A percentile compares a stretch with the other conserved stretches of the same genome.
phyloP scores from a whole-genome alignment of 2,797 vertebrate species.

The Danio choprae region DNA sequence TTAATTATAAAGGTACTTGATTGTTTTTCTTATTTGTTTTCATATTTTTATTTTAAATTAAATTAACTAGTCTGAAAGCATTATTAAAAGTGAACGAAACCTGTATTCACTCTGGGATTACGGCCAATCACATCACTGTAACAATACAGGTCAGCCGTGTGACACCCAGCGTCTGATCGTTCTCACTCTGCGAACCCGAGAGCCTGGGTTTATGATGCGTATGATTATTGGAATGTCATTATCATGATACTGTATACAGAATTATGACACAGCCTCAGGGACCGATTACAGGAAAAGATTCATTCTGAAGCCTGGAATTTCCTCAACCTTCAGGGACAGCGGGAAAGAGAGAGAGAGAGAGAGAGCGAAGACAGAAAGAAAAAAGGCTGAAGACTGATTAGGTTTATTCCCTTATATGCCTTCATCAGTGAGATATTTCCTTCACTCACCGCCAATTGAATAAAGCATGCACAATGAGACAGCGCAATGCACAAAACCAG shows the following conservation, averaged over 20 bases:
- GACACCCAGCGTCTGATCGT: constrained; percentile 46
- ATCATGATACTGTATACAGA: constrained; percentile 55
- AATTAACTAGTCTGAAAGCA: background rate
- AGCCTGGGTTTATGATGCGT: constrained; percentile 45
- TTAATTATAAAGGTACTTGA: background rate
- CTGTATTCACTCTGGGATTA: constrained; percentile 28
- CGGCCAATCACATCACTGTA: constrained; percentile 32
- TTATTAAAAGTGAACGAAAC: constrained; percentile 35
- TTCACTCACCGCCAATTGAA: constrained; percentile 41
- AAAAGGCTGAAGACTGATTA: constrained; percentile 37
- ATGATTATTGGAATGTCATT: constrained; percentile 52
- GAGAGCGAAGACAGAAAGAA: constrained; percentile 25
- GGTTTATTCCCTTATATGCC: constrained; percentile 54
- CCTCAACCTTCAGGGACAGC: constrained; percentile 41
- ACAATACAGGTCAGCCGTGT: constrained; percentile 44
- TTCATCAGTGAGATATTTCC: constrained; percentile 53
- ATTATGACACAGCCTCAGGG: constrained; percentile 56
- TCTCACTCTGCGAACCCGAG: constrained; percentile 36
- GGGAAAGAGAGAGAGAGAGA: constrained; percentile 20
- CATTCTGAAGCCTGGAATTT: constrained; percentile 48
- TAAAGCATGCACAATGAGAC: constrained; percentile 52
- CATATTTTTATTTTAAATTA: background rate
- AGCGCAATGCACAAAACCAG: constrained; percentile 27
- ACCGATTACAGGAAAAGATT: constrained; percentile 53
- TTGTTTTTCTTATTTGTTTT: no score